Evolutionary conservation across 2,113 vertebrate genomes (phyloP).

Genomic region (Acanthisitta chloris): DNA sequence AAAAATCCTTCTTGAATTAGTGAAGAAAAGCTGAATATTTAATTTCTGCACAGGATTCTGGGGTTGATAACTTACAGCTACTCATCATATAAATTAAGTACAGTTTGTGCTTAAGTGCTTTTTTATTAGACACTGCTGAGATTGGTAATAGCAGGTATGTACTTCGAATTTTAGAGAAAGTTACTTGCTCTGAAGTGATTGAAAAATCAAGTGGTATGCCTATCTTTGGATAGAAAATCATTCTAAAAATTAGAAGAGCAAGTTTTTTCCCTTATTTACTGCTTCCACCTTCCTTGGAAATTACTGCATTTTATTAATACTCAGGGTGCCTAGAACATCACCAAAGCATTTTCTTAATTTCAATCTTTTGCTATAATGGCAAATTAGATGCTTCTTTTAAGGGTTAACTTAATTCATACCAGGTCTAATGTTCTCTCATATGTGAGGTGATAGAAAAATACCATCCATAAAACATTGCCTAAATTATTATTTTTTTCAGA

Average conservation of each 20-base stretch:
- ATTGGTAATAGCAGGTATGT: constrained; percentile 61
- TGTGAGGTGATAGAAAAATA: not conserved
- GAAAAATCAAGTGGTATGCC: constrained; percentile 44
- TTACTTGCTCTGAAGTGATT: constrained; percentile 53
- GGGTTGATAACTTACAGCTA: constrained; percentile 50
- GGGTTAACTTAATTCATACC: not conserved
- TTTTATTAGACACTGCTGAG: constrained; percentile 65
- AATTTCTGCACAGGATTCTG: constrained; percentile 49
- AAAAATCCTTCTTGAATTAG: constrained; percentile 14
- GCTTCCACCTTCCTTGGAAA: not conserved
- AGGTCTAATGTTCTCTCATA: not conserved
- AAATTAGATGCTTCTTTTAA: not conserved
- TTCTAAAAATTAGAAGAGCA: constrained; percentile 1
- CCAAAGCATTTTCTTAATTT: not conserved
- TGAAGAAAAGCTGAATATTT: constrained; percentile 38
- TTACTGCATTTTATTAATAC: not conserved
- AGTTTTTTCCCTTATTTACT: not conserved
- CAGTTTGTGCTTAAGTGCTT: constrained; percentile 64
- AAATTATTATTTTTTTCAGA: not conserved
- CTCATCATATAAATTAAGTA: constrained; percentile 56
- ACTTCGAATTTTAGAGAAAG: constrained; percentile 44
- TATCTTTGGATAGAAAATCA: not conserved
- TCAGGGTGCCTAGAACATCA: not conserved
- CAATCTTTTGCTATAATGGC: not conserved
- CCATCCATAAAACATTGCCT: not conserved